A percentile compares a stretch with the other conserved stretches of the same genome.
Evolutionary conservation across 2,888 invertebrate genomes (phyloP).

Genomic region (Panzeria rudis): DNA sequence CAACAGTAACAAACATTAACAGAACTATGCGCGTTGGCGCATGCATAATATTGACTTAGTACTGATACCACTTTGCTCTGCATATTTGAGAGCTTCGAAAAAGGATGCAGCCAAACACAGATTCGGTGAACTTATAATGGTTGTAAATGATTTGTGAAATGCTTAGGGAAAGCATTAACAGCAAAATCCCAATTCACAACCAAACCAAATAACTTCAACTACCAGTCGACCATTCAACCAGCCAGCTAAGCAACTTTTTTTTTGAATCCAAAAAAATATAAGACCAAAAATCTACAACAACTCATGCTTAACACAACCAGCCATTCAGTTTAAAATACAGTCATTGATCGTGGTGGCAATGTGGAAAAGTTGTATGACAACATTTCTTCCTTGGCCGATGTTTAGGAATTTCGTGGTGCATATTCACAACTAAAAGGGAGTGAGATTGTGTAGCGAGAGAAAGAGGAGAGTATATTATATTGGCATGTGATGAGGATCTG

Average conservation of each 20-base stretch:
- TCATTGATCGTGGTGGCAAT: slow-evolving; percentile 67
- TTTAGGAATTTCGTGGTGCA: slow-evolving; percentile 48
- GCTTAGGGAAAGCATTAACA: slow-evolving; percentile 31
- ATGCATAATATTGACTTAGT: slow-evolving; percentile 66
- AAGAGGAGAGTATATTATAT: slow-evolving; percentile 10
- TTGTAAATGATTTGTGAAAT: slow-evolving; percentile 67
- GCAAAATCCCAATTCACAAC: slow-evolving; percentile 24
- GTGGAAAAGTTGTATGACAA: slow-evolving; percentile 80
- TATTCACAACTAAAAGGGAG: slow-evolving; percentile 25
- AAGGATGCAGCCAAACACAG: slow-evolving; percentile 24
- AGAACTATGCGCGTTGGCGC: slow-evolving; percentile 67
- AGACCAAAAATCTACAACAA: slow-evolving; percentile 37
- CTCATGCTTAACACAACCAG: slow-evolving; percentile 47
- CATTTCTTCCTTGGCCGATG: slow-evolving; percentile 76
- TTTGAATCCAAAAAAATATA: slow-evolving; percentile 1
- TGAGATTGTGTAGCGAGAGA: slow-evolving; percentile 16
- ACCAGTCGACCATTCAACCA: slow-evolving; percentile 16
- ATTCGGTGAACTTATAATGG: slow-evolving; percentile 34
- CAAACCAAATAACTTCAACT: slow-evolving; percentile 46
- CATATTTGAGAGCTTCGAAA: slow-evolving; percentile 41
- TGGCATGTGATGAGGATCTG: slow-evolving; percentile 41
- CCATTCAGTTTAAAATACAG: slow-evolving; percentile 68
- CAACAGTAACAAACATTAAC: slow-evolving; percentile 36
- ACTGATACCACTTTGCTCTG: slow-evolving; percentile 8
- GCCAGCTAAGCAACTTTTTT: slow-evolving; percentile 14